phyloP scores from a whole-genome alignment of 1,140 invertebrate species.

The Leptoteleia sp. region DNA sequence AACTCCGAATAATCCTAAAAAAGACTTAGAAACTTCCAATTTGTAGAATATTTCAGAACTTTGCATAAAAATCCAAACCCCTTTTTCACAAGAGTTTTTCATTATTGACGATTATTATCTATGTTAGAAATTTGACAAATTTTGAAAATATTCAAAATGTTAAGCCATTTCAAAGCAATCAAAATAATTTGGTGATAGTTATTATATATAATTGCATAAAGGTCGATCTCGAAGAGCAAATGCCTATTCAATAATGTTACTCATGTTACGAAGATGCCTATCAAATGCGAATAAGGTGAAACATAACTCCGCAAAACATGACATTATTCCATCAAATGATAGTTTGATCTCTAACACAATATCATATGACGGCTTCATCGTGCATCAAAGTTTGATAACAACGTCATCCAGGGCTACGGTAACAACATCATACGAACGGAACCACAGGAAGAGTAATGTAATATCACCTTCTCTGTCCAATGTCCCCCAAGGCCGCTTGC shows the following conservation, averaged over 20 bases:
- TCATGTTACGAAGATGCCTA: conserved; percentile 45
- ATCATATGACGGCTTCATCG: conserved; percentile 49
- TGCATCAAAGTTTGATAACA: conserved; percentile 63
- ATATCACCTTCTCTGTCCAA: conserved; percentile 49
- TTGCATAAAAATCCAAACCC: no score
- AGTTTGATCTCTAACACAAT: conserved; percentile 48
- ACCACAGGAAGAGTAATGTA: conserved; percentile 57
- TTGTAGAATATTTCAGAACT: no score
- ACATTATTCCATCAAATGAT: conserved; percentile 58
- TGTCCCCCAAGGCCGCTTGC: conserved; percentile 51
- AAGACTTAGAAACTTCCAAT: no score
- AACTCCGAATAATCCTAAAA: no score
- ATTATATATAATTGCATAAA: conserved; percentile 32
- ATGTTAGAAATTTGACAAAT: no score
- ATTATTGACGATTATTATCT: no score
- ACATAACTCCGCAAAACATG: conserved; percentile 48
- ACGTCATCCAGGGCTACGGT: conserved; percentile 44
- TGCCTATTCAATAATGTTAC: conserved; percentile 32
- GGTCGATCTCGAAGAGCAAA: conserved; percentile 33
- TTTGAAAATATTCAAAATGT: conserved; percentile 2
- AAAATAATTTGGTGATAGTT: conserved; percentile 16
- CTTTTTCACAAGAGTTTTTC: no score
- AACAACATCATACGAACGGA: conserved; percentile 62
- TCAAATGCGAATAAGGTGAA: conserved; percentile 55
- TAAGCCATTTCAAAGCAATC: no score